Evolutionary conservation across 2,113 vertebrate genomes (phyloP), one percentile per base, ranked within the genome.

Genomic region (Phalacrocorax brasilianus): DNA sequence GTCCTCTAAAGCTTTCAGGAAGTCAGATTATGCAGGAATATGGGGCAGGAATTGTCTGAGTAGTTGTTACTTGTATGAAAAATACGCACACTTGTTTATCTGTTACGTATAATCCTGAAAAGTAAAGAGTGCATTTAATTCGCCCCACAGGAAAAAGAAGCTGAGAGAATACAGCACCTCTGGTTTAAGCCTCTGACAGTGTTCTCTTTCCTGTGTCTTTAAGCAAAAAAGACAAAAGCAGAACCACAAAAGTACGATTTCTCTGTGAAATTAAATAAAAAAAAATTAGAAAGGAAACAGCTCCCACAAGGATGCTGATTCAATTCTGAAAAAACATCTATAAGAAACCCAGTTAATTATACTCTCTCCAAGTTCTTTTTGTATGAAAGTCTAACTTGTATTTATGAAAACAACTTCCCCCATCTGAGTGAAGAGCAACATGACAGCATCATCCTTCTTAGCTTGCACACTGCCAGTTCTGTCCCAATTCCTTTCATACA

Each of bases 371-470:
- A 89, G 47, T 55, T 74, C 22, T 86, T 26, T 63, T 92, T 50
- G 52, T 56, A 84, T 26, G 47, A 50, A 96, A 71, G 12, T 77
- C 76, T 84, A 93, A 84, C 71, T 87, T 79, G 8, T 47, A 92
- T 89, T 91, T 89, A 92, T 40, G 80, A 95, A 97, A 96, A 84
- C 83, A 87, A 87, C 76, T 97, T 93, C 68, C 76, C 56, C 59
- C 56, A 94, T 75, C 52, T 72, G 70, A 87, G 33, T 78, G 72
- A 93, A 92, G 35, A 89, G 30, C 73, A 92, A 52, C 61, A 91
- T 68, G 93, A 95, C 89, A 96, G 94, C 80, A 92, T 75, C 91
- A 92, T 92, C 70, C 17, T 95, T 95, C 91, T 85, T 94, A 85
- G 80, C 66, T 23, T 91, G 84, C 62, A 87, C 30, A 16, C 73